Base-by-base conservation (phyloP, 2,797 vertebrate species). In the Sarcoramphus papa region DNA sequence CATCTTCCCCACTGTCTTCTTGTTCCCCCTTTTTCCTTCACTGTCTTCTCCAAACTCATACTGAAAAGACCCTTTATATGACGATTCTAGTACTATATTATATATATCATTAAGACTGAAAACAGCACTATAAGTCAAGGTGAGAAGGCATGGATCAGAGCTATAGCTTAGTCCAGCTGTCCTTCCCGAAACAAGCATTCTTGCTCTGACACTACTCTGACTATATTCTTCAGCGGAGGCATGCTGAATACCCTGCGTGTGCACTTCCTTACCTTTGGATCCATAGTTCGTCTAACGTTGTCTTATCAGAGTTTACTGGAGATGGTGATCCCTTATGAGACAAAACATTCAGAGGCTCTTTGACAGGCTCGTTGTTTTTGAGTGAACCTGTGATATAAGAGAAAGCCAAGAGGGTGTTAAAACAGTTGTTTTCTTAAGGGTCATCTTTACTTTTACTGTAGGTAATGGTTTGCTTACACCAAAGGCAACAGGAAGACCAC, bases 231-330 rank as follows among this genome's bases (percentile, higher is more conserved):
- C 59, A 60, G 37, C 1, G 2, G 63, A 79, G 47, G 50, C 35
- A 47, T 1, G 0, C 14, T 37, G 33, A 83, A 47, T 33, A 28
- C 28, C 19, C 28, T 48, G 20, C 0, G 0, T 35, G 23, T 33
- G 45, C 63, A 7, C 31, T 69, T 93, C 60, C 95, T 97, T 97
- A 97, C 97, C 97, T 96, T 86, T 93, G 96, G 43, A 95, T 88
- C 86, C 93, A 81, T 19, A 97, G 83, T 53, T 96, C 51, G 7
- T 93, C 92, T 23, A 79, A 37, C 0, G 22, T 28, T 48, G 47
- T 68, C 76, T 43, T 68, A 10, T 73, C 67, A 40, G 76, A 10
- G 33, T 19, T 92, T 76, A 43, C 92, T 64, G 95, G 43, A 65
- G 81, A 28, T 57, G 95, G 59, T 1, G 45, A 41, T 81, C 69